Evolutionary conservation across 2,888 invertebrate genomes (phyloP).

Genomic region (Drepanosiphum platanoidis): DNA sequence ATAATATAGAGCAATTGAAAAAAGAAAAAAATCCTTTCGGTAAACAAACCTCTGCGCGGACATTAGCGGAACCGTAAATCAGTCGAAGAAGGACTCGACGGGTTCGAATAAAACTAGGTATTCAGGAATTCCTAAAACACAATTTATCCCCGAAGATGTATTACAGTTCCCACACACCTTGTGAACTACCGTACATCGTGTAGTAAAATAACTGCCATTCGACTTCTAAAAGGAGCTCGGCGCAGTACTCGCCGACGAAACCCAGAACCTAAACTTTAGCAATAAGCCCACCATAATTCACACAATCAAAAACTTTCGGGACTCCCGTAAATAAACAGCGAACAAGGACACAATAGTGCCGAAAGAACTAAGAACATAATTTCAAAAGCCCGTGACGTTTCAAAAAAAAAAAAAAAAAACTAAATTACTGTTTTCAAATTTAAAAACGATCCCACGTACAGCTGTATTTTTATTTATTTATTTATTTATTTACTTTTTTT

Average conservation of each 20-base stretch:
- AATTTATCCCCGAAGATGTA: not conserved
- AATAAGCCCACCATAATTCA: constrained; percentile 48
- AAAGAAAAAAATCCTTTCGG: too few species aligned
- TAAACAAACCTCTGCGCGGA: too few species aligned
- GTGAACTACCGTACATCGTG: too few species aligned
- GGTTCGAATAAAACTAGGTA: not conserved
- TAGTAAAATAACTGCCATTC: not conserved
- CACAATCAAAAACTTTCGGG: constrained; percentile 47
- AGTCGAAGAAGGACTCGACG: not conserved
- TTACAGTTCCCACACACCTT: not conserved
- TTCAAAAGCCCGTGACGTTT: constrained; percentile 36
- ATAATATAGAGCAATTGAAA: too few species aligned
- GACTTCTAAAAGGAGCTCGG: not conserved
- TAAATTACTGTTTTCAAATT: constrained; percentile 2
- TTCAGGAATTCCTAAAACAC: not conserved
- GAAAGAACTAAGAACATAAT: constrained; percentile 46
- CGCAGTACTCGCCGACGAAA: not conserved
- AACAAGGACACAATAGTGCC: constrained; percentile 21
- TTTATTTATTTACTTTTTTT: too few species aligned
- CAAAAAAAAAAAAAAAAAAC: not conserved
- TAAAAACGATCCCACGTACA: not conserved
- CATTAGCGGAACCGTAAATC: not conserved
- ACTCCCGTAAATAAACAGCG: constrained; percentile 27
- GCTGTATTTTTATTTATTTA: too few species aligned
- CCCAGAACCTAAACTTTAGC: constrained; percentile 34